These are phyloP conservation scores for Anticlea derivata DNA, from an alignment of 2,888 invertebrate species.

Conservation along the genomic window DNA sequence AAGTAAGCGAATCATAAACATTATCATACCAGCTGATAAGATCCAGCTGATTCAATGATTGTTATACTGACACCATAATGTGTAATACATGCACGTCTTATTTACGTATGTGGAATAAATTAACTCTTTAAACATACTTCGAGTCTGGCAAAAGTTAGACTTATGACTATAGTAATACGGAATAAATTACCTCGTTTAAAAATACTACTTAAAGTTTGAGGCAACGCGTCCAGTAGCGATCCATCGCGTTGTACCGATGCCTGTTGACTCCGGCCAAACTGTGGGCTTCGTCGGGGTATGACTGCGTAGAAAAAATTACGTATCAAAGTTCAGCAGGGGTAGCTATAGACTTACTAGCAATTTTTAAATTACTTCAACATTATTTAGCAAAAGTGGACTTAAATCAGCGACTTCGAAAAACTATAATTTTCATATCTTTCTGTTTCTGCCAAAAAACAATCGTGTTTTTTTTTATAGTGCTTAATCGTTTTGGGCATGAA, in stretches of 20 bases:
- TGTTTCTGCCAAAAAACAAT: no score
- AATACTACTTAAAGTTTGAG: constrained; percentile 51
- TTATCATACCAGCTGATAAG: background rate
- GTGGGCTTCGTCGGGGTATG: constrained; percentile 94
- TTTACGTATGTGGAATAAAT: background rate
- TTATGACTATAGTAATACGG: background rate
- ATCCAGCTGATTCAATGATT: constrained; percentile 5
- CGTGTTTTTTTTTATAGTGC: no score
- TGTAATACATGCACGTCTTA: no score
- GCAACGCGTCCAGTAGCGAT: constrained; percentile 88
- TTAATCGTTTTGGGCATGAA: no score
- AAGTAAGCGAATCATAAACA: no score
- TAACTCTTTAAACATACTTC: no score
- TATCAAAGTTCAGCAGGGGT: no score
- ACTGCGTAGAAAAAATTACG: constrained; percentile 65
- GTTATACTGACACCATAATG: background rate
- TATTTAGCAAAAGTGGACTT: no score
- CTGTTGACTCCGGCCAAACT: constrained; percentile 85
- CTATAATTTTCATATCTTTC: background rate
- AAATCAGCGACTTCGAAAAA: no score
- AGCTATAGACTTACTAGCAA: no score
- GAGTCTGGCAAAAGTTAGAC: no score
- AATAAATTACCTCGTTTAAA: constrained; percentile 4
- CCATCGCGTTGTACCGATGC: constrained; percentile 94
- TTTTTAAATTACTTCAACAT: no score